These are phyloP conservation scores for Lepisosteus osseus DNA, from an alignment of 2,113 vertebrate species.

Conservation along the genomic window DNA sequence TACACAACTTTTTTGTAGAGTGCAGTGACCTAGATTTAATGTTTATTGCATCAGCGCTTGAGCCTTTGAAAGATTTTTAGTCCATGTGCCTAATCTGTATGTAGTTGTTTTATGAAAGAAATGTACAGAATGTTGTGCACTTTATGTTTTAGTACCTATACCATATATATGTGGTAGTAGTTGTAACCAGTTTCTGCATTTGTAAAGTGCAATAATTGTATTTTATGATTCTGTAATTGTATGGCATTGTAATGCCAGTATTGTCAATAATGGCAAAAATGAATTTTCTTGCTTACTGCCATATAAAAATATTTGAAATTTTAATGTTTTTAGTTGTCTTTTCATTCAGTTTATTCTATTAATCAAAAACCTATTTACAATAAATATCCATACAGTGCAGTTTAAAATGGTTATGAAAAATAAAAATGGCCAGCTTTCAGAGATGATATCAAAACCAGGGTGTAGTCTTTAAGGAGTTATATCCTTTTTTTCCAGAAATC, in stretches of 20 bases:
- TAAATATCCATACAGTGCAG: too few species aligned
- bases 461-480: too few species aligned
- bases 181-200: conserved; percentile 66
- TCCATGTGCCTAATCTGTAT: conserved; percentile 34
- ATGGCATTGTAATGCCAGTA: conserved; percentile 59
- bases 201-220: conserved; percentile 56
- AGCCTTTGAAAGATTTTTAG: conserved; percentile 22
- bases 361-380: too few species aligned
- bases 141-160: conserved; percentile 49
- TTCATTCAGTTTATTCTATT: too few species aligned
- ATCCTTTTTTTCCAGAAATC: too few species aligned
- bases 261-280: conserved; percentile 58
- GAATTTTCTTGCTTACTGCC: conserved; percentile 63
- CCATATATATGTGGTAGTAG: conserved; percentile 60
- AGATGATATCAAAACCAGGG: too few species aligned
- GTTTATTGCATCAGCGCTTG: conserved; percentile 17
- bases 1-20: neutral
- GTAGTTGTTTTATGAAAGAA: conserved; percentile 33
- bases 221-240: conserved; percentile 67
- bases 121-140: conserved; percentile 45
- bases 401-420: too few species aligned
- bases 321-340: too few species aligned
- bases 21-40: neutral
- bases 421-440: too few species aligned
- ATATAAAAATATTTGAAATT: conserved; percentile 43